phyloP scores from a whole-genome alignment of 2,888 invertebrate species.

The Nudaria mundana region DNA sequence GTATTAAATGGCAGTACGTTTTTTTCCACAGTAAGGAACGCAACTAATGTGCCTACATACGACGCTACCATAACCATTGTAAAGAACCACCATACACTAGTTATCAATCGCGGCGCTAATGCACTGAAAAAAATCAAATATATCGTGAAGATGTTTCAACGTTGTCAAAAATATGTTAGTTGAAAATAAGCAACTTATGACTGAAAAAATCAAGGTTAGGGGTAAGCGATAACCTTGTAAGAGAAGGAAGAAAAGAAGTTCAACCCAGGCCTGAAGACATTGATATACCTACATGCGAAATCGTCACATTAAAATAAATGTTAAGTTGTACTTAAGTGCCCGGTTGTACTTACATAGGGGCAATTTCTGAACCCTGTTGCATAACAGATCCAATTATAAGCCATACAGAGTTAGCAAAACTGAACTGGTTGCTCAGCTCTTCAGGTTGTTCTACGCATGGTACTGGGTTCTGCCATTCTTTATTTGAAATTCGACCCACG shows the following conservation, averaged over 20 bases:
- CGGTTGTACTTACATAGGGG: slow-evolving; percentile 89
- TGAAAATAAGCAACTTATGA: no score
- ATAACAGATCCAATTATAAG: slow-evolving; percentile 92
- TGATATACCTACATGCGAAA: no score
- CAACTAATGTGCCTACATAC: slow-evolving; percentile 94
- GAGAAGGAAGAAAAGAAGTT: no score
- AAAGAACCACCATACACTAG: slow-evolving; percentile 95
- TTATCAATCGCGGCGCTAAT: slow-evolving; percentile 92
- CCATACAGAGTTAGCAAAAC: slow-evolving; percentile 92
- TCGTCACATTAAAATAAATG: no score
- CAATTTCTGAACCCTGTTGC: slow-evolving; percentile 94
- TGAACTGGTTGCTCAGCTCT: slow-evolving; percentile 91
- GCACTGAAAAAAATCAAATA: slow-evolving; percentile 80
- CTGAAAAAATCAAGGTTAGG: no score
- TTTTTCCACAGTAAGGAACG: slow-evolving; percentile 91
- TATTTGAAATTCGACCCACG: slow-evolving; percentile 90
- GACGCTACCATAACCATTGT: slow-evolving; percentile 92
- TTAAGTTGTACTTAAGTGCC: no score
- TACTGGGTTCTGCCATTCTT: slow-evolving; percentile 94
- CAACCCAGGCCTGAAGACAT: no score
- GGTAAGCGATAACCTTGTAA: no score
- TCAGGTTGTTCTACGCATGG: slow-evolving; percentile 92
- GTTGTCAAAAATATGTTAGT: background rate
- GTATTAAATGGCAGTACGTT: slow-evolving; percentile 85
- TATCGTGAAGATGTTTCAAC: background rate